Percentiles rank a stretch among this genome's conserved stretches.
These are phyloP conservation scores for Linnaemya vulpina DNA, from an alignment of 2,888 invertebrate genomes.

Conservation along the genomic window DNA sequence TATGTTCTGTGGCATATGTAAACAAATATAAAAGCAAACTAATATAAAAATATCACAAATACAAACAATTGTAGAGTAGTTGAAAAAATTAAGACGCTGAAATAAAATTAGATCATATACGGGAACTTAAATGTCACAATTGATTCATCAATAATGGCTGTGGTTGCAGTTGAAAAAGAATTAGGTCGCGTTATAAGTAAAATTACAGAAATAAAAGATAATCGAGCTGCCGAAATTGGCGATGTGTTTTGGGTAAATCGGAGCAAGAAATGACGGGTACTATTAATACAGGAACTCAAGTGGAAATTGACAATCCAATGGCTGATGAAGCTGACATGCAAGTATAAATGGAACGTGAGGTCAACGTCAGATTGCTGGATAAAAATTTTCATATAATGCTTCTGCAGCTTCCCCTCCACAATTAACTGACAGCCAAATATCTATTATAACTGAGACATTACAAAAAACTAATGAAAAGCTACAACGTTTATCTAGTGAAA, in stretches of 20 bases:
- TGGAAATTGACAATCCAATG: slow-evolving; percentile 77
- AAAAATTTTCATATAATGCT: neutral
- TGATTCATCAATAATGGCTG: slow-evolving; percentile 60
- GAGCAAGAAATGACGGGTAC: slow-evolving; percentile 78
- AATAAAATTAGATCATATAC: slow-evolving; percentile 27
- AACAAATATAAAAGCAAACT: slow-evolving; percentile 5
- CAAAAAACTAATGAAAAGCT: slow-evolving; percentile 92
- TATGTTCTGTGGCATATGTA: too few relatives aligned
- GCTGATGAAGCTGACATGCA: slow-evolving; percentile 79
- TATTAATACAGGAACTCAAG: slow-evolving; percentile 79
- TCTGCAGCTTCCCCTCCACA: slow-evolving; percentile 85
- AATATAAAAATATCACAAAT: neutral
- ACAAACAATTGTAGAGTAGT: neutral
- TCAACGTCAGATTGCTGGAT: neutral
- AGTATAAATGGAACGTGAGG: slow-evolving; percentile 78
- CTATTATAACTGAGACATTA: slow-evolving; percentile 89
- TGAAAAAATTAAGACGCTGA: neutral
- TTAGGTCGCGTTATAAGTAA: slow-evolving; percentile 82
- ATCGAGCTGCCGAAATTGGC: slow-evolving; percentile 78
- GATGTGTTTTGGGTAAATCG: slow-evolving; percentile 80
- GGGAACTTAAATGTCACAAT: slow-evolving; percentile 1
- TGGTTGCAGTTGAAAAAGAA: slow-evolving; percentile 82
- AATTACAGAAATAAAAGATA: slow-evolving; percentile 81
- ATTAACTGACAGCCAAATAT: slow-evolving; percentile 88
- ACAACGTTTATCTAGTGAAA: slow-evolving; percentile 94